Base-by-base conservation (phyloP, 1,140 invertebrate species). In the Heterodera schachtii region DNA sequence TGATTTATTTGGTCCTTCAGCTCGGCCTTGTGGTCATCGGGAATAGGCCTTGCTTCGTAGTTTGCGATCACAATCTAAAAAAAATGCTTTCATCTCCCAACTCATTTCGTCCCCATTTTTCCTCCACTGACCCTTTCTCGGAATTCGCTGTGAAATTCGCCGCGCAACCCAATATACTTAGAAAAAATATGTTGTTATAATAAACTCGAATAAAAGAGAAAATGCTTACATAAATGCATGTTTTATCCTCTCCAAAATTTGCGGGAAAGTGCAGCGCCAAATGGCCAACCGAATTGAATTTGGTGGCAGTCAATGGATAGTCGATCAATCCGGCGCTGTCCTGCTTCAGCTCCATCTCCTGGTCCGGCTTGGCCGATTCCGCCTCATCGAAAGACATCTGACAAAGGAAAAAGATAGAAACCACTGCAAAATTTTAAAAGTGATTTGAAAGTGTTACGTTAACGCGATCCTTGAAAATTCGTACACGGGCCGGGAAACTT, bases 311-410 rank as follows among this genome's bases (percentile, higher is more conserved):
- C 91, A 86, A 93, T 46, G 93, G 91, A 92, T 98, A 98, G 91
- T 98, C 96, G 70, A 96, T 90, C 76, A 93, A 91, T 60, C 95
- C 96, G 78, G 92, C 91, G 71, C 41, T 91, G 91, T 98, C 96
- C 82, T 92, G 93, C 81, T 93, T 93, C 57, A 98, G 90, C 83
- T 97, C 94, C 93, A 97, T 96, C 90, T 96, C 94, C 91, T 98
- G 95, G 90, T 98, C 95, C 19, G 95, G 91, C 86, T 92, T 86
- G 70, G 77, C 91, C 67, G 90, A 89, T 5, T 86, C 84, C 11
- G 92, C 92, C 91, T 97, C 94, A 92, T 98, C 96, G 92, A 98
- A 98, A 64, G 94, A 94, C 95, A 98, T 97, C 84, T 94, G 92
- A 46, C 95, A 94, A 86, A 41, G 8, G 31, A 49, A 19, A 13